Evolutionary conservation across 2,797 vertebrate genomes (phyloP), one percentile per base, ranked within the genome.

Genomic region (Galago senegalensis): DNA sequence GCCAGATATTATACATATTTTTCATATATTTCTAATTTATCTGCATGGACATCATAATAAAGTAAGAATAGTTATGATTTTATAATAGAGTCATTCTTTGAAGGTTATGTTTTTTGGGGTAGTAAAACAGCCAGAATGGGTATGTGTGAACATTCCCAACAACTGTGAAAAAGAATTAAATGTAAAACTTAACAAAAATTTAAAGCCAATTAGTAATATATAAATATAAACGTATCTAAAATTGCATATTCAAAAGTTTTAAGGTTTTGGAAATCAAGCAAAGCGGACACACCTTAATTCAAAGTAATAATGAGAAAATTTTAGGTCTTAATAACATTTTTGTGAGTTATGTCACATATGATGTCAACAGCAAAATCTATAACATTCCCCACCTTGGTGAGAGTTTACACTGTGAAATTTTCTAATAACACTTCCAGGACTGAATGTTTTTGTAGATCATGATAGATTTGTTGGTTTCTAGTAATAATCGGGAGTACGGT

Each of bases 321-420:
- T 70, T 79, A 67, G 16, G 43, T 67, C 29, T 29, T 87, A 29
- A 85, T 85, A 72, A 85, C 3, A 56, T 69, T 86, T 91, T 89
- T 27, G 5, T 63, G 14, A 27, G 75, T 82, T 49, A 69, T 75
- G 21, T 86, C 60, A 83, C 9, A 27, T 81, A 90, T 29, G 81
- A 89, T n/a, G 27, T 6, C 85, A 95, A 94, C 21, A 61, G 29
- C 16, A 93, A 95, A 86, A 70, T 46, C 12, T 86, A 63, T 83
- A 89, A 86, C 58, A 87, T 87, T 81, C 40, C 10, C 79, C 29
- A 91, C 4, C 14, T 75, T 77, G 11, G 56, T 61, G 31, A 89
- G 67, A 91, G 56, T 69, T 86, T 58, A 70, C 14, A 95, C 37
- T 56, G 20, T 31, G 27, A 87, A 79, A 79, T 82, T 94, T 94